These are phyloP conservation scores for Todiramphus saurophagus DNA, from an alignment of 2,113 vertebrate genomes.

Conservation along the genomic window DNA sequence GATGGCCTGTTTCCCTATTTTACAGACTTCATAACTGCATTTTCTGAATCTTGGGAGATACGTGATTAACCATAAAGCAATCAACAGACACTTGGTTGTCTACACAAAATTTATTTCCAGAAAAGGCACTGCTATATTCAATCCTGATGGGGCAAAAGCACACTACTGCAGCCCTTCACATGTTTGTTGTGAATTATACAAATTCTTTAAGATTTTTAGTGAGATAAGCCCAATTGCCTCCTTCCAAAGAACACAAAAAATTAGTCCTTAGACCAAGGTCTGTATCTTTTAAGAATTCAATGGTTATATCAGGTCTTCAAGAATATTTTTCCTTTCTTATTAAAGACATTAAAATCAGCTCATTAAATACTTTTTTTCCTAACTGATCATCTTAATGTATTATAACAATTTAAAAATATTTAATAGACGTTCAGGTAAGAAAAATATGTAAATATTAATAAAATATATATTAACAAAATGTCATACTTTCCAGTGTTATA, in stretches of 20 bases:
- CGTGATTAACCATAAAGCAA: background rate
- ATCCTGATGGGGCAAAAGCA: background rate
- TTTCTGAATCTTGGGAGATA: background rate
- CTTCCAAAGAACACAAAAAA: background rate
- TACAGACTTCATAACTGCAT: background rate
- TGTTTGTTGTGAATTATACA: background rate
- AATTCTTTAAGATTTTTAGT: background rate
- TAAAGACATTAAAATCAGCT: background rate
- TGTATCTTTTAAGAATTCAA: background rate
- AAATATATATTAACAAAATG: background rate
- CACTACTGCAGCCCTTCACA: background rate
- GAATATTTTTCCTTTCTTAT: accelerated
- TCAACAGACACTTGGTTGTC: background rate
- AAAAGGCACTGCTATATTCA: background rate
- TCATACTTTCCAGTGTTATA: background rate
- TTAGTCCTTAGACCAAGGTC: background rate
- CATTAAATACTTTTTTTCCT: background rate
- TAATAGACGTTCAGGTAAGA: background rate
- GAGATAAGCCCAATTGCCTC: background rate
- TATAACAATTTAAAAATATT: background rate
- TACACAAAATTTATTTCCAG: background rate
- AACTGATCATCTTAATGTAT: background rate
- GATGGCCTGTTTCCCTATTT: background rate
- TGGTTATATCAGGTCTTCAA: background rate
- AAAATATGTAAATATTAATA: background rate